Base-by-base conservation (phyloP, 2,888 invertebrate genomes). In the Drosophila barbarae region DNA sequence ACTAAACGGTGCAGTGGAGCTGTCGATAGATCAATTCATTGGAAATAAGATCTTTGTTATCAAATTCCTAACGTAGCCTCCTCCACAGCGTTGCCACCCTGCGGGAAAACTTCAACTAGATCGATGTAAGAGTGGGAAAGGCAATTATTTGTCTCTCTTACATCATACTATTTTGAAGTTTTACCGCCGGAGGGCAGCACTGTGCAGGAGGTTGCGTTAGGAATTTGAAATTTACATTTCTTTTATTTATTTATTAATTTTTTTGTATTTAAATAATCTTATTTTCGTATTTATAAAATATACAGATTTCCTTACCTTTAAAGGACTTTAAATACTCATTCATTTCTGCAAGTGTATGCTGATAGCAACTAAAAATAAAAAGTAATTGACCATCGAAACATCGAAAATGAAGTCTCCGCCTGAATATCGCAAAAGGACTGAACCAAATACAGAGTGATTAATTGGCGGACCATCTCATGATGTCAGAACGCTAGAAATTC, bases 361-460 rank as follows among this genome's bases (percentile, higher is more conserved):
- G 4, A 21, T 23, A 23, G 9, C 30, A 47, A 21, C 13, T 21
- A 13, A 18, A 46, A 30, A 46, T 13, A 18, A 46, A 46, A 13
- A 15, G 44, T 5, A 58, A 21, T 28, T 13, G 21, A 28, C 21
- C 21, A 36, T 42, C 21, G 28, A 34, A 54, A 10, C 44, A 58
- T 59, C 36, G 26, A 53, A 56, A 7, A 23, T 34, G 15, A 34
- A 8, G 15, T 32, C 38, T 26, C 12, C 8, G n/a, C 21, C 9
- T n/a, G 32, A 54, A 18, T 41, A 32, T 60, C 59, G 46, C 35
- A 60, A 60, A 60, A 60, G 59, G 59, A 60, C 46, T 59, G 59
- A 44, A 59, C 59, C 63, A 61, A 61, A 61, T 60, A 60, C 32
- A 60, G 60, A 46, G 26, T 60, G 59, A 60, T 60, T 60, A 60